Conservation (phyloP, 2,888 invertebrate species). For the Notodonta dromedarius region DNA sequence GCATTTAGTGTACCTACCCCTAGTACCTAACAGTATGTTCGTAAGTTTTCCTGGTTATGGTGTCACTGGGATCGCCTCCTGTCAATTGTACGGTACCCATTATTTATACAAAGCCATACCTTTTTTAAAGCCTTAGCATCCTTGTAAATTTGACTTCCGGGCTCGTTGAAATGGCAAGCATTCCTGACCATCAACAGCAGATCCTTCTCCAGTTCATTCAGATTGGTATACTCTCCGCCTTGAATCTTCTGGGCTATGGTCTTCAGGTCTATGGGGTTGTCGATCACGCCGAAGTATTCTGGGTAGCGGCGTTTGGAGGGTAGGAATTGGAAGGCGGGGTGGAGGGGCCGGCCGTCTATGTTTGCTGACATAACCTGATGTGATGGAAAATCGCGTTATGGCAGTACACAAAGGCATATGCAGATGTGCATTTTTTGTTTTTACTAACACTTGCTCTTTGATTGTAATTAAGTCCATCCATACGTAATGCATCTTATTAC, state of each 20-base stretch:
- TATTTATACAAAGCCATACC: constrained; percentile 76
- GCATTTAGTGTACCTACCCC: too few relatives aligned
- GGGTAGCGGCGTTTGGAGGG: constrained; percentile 97
- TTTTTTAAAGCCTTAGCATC: constrained; percentile 96
- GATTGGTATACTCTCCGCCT: constrained; percentile 89
- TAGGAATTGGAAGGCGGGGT: constrained; percentile 94
- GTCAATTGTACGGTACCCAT: too few relatives aligned
- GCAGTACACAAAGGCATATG: too few relatives aligned
- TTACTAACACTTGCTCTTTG: too few relatives aligned
- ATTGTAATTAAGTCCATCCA: too few relatives aligned
- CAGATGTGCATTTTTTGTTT: too few relatives aligned
- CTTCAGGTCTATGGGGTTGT: constrained; percentile 97
- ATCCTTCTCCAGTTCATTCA: constrained; percentile 95
- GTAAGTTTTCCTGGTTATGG: too few relatives aligned
- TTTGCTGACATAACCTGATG: constrained; percentile 92
- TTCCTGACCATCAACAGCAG: constrained; percentile 95
- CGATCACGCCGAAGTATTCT: constrained; percentile 97
- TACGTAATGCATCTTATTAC: too few relatives aligned
- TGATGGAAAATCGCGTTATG: constrained; percentile 3
- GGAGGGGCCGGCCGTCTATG: constrained; percentile 93
- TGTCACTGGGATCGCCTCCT: too few relatives aligned
- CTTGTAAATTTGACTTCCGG: constrained; percentile 97
- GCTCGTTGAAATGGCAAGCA: constrained; percentile 98
- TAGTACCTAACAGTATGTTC: too few relatives aligned
- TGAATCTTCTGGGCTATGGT: constrained; percentile 96